phyloP scores from a whole-genome alignment of 37 sponge, comb jelly and placozoan genomes.

The Eunapius fragilis region DNA sequence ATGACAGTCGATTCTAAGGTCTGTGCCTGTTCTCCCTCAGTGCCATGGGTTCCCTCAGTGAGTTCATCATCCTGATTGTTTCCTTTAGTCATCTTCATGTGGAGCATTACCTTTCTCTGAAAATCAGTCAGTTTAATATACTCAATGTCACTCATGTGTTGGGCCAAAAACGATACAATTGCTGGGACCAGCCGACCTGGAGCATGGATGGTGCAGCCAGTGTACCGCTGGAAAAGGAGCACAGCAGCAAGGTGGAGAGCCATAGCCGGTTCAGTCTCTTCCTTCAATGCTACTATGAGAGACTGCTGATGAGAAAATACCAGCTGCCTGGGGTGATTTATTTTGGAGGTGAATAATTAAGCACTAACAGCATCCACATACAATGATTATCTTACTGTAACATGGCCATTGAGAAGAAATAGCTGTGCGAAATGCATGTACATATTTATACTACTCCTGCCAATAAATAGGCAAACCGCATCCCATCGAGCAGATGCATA shows the following conservation, averaged over 20 bases:
- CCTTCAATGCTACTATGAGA: conserved; percentile 65
- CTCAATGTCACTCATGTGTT: conserved; percentile 10
- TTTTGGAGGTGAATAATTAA: too few species aligned
- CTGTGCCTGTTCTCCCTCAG: neutral
- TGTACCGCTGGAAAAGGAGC: conserved; percentile 80
- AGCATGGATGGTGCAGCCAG: conserved; percentile 73
- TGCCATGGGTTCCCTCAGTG: neutral
- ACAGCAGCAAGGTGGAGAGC: conserved; percentile 79
- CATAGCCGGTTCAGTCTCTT: conserved; percentile 84
- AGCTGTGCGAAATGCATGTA: too few species aligned
- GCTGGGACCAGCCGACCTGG: conserved; percentile 91
- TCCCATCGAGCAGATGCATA: too few species aligned
- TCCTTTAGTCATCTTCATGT: neutral
- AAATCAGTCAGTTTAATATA: conserved; percentile 1
- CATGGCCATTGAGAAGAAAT: too few species aligned
- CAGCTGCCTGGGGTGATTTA: conserved; percentile 70
- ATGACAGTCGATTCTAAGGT: neutral
- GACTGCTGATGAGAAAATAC: conserved; percentile 71
- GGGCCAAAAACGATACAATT: conserved; percentile 43
- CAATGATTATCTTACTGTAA: too few species aligned
- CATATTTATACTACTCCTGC: too few species aligned
- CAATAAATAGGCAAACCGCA: too few species aligned
- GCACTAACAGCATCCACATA: too few species aligned
- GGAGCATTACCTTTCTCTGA: conserved; percentile 18
- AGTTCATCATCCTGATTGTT: neutral